Evolutionary conservation across 2,888 invertebrate species (phyloP).

Genomic region (Bellardia pandia): DNA sequence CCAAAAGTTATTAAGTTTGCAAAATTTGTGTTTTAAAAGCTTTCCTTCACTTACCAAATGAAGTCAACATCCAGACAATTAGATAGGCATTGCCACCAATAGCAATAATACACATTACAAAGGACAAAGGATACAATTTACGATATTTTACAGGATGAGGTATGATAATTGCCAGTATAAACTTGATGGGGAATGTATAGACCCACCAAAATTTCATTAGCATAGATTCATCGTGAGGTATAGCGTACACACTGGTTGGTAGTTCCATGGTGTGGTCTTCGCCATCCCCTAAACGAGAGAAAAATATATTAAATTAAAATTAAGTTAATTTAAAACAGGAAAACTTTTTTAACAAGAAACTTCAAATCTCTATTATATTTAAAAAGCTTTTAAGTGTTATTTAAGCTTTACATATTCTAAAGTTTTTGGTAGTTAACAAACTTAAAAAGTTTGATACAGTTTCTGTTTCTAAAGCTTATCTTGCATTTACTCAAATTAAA

Average conservation of each 20-base stretch:
- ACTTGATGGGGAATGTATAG: conserved; percentile 89
- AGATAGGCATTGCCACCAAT: conserved; percentile 93
- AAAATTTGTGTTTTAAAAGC: not conserved
- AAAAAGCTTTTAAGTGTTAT: not conserved
- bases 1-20: not conserved
- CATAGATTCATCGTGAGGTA: conserved; percentile 82
- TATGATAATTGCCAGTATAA: conserved; percentile 88
- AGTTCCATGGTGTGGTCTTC: conserved; percentile 73
- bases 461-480: not conserved
- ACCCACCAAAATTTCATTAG: conserved; percentile 86
- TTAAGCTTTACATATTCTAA: not conserved
- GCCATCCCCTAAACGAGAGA: conserved; percentile 77
- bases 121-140: conserved; percentile 90
- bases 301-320: not conserved
- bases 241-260: conserved; percentile 84
- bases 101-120: conserved; percentile 94
- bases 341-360: not conserved
- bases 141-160: conserved; percentile 88
- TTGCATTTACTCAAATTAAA: not conserved
- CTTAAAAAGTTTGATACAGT: not conserved
- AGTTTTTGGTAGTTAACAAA: too few species aligned
- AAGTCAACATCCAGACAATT: conserved; percentile 96
- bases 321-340: not conserved
- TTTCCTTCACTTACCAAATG: conserved; percentile 87
- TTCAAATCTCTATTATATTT: not conserved